Base-by-base conservation (phyloP, 2,888 invertebrate species). In the Serrognathus titanus region DNA sequence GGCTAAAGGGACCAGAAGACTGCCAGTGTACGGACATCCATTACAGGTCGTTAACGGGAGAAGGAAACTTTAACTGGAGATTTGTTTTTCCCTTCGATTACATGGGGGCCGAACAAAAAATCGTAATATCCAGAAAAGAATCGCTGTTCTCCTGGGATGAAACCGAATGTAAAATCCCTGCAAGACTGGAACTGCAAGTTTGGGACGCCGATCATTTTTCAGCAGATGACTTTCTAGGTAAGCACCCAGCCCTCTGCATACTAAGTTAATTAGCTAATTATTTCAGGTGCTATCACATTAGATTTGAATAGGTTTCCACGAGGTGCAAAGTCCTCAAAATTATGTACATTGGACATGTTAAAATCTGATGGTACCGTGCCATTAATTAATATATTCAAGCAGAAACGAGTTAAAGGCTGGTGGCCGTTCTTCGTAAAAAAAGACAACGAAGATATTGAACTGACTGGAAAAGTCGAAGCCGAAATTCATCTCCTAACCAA, bases 131-230 rank as follows among this genome's bases (percentile, higher is more conserved):
- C 1, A 80, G 90, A 38, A 93, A 92, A 69, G 93, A 94, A 71
- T 89, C 90, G 0, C 78, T 92, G 3, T 92, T 92, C 74, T 91
- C 91, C 3, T 92, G 92, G 91, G 92, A 92, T 70, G 91, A 92
- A 69, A 91, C 91, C 0, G 93, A 94, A 74, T 90, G 90, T 68
- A 94, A 94, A 76, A 90, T 94, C 60, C 94, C 94, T 0, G 93
- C 94, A 0, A 81, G 94, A 8, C 80, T 95, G 1, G 92, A 93
- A 71, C 78, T 95, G 35, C 94, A 95, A 81, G 89, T 89, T 1
- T 95, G 94, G 94, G 95, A 95, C 74, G 93, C 94, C 0, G 95
- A 95, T 77, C 92, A 94, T 71, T 94, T 95, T 75, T 91, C 93
- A 0, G 88, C 94, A 0, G 95, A 95, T 72, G 95, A 95, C 75